Evolutionary conservation across 2,888 invertebrate genomes (phyloP).

Genomic region (Diarsia mendica): DNA sequence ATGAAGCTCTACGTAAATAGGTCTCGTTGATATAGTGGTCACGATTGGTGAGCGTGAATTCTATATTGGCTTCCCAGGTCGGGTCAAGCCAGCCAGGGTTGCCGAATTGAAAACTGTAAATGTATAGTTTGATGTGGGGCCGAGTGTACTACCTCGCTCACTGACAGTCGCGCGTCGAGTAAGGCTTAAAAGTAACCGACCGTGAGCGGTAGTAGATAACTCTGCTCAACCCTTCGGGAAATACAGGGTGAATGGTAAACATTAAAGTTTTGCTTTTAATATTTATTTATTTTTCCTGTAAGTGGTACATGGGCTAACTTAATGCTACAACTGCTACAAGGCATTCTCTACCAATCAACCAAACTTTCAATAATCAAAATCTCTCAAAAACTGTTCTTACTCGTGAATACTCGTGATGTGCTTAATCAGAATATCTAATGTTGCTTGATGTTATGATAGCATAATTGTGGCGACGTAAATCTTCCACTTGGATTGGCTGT

Average conservation of each 20-base stretch:
- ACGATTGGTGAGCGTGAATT: background rate
- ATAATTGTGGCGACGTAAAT: constrained; percentile 48
- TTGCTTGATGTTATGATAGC: constrained; percentile 23
- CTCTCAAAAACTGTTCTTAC: background rate
- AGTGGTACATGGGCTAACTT: too few relatives aligned
- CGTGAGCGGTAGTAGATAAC: too few relatives aligned
- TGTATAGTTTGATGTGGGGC: too few relatives aligned
- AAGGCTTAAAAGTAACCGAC: too few relatives aligned
- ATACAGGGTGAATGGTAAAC: background rate
- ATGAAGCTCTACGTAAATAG: background rate
- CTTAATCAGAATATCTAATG: constrained; percentile 42
- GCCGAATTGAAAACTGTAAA: too few relatives aligned
- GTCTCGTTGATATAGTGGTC: background rate
- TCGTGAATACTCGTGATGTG: constrained; percentile 23
- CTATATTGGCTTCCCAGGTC: background rate
- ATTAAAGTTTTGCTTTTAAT: background rate
- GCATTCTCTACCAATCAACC: too few relatives aligned
- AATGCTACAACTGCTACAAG: too few relatives aligned
- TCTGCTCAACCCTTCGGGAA: background rate
- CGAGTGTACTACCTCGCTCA: too few relatives aligned
- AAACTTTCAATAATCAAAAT: constrained; percentile 12
- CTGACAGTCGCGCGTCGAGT: too few relatives aligned
- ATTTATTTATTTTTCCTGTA: too few relatives aligned
- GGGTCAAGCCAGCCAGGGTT: too few relatives aligned
- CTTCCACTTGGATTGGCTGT: constrained; percentile 38